These are phyloP conservation scores for Pantelozetes paolii DNA, from an alignment of 2,888 invertebrate species.

Conservation along the genomic window DNA sequence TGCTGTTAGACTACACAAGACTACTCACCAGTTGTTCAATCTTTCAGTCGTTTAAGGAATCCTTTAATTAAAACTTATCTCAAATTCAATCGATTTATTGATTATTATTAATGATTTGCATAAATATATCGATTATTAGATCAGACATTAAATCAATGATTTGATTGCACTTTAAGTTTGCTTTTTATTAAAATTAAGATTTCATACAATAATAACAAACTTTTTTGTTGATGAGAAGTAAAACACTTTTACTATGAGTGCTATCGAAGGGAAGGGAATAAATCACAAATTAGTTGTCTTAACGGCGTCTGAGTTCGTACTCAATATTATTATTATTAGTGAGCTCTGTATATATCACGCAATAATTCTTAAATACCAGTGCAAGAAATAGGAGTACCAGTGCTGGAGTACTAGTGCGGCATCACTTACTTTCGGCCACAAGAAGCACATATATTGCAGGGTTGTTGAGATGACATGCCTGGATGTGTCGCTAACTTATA, in stretches of 20 bases:
- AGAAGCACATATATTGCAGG: slow-evolving; percentile 5
- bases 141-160: neutral
- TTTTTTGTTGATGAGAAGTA: neutral
- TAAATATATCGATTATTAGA: no score
- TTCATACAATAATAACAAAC: neutral
- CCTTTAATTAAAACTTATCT: neutral
- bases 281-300: slow-evolving; percentile 28
- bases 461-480: slow-evolving; percentile 32
- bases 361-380: slow-evolving; percentile 27
- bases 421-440: slow-evolving; percentile 13
- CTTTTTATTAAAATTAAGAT: neutral
- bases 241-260: neutral
- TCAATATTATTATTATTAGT: slow-evolving; percentile 30
- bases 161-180: neutral
- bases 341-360: slow-evolving; percentile 31
- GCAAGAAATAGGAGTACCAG: neutral
- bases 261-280: neutral
- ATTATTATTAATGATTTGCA: no score
- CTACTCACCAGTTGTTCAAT: neutral
- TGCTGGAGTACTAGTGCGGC: neutral
- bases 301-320: neutral
- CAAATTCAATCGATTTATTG: no score
- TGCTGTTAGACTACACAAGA: no score
- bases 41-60: no score
- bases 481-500: slow-evolving; percentile 26